Evolutionary conservation across 2,888 invertebrate genomes (phyloP).

Genomic region (Rhaphigaster nebulosa): DNA sequence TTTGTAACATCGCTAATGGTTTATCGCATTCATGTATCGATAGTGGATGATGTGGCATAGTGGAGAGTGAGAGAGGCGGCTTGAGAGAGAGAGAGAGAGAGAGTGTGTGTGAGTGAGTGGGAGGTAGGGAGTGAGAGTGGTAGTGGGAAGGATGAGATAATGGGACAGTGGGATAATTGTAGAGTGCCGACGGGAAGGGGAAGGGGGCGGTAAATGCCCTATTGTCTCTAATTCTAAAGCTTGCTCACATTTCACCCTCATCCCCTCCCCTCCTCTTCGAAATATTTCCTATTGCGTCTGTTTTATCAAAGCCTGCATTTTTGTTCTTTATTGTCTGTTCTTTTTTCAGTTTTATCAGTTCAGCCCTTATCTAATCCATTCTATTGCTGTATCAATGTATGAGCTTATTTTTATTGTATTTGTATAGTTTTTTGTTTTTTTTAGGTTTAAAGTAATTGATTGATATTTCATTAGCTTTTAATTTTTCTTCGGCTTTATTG

Average conservation of each 20-base stretch:
- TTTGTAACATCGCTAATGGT: too few species aligned
- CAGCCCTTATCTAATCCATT: background rate
- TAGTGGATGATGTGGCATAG: background rate
- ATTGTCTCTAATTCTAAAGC: constrained; percentile 43
- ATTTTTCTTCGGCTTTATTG: too few species aligned
- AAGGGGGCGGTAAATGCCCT: constrained; percentile 33
- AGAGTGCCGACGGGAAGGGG: background rate
- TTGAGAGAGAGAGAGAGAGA: too few species aligned
- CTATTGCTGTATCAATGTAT: background rate
- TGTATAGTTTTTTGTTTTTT: too few species aligned
- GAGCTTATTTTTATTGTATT: background rate
- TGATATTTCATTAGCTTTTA: too few species aligned
- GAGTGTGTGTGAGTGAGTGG: background rate
- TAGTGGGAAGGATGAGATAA: constrained; percentile 43
- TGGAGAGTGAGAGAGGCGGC: background rate
- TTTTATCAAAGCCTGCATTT: background rate
- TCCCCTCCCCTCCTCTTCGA: too few species aligned
- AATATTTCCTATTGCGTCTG: constrained; percentile 8
- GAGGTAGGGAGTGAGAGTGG: background rate
- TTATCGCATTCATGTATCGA: background rate
- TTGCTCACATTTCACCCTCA: constrained; percentile 25
- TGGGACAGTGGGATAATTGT: constrained; percentile 31
- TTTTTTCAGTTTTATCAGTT: background rate
- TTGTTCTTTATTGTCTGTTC: background rate
- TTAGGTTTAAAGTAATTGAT: too few species aligned